Evolutionary conservation across 2,797 vertebrate species (phyloP), one percentile per base, ranked within the genome.

Genomic region (Otolemur crassicaudatus): DNA sequence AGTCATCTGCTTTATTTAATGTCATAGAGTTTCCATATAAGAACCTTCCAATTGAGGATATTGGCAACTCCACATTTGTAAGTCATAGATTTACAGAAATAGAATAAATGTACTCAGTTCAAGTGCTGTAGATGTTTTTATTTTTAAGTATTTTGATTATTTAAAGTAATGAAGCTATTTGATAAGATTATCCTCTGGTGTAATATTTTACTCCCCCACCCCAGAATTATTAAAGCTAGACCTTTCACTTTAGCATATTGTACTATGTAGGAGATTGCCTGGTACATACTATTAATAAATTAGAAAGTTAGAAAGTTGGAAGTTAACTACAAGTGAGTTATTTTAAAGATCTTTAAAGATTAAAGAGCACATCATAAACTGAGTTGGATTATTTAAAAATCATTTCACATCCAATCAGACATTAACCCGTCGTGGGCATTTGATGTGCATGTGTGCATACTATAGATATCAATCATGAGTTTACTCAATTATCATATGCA

Each of bases 1-100:
- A 98, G 84, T 99, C 99, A 0, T 99, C 98, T 0, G 99, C 99
- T 27, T 99, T 99, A 5, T 99, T 99, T 98, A 99, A 0, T 4
- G 99, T 99, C 95, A 99, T 99, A 27, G 99, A 99, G 98, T 99
- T 99, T 98, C 99, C 99, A 0, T 99, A 99, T 89, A 99, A 99
- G 98, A 99, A 99, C 86, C 98, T 99, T 96, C 95, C 92, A 5
- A 98, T 98, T 40, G 99, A 99, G 93, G 98, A 99, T 22, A 99
- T 99, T 29, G 98, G 98, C 56, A 99, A 99, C 97, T 98, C 98
- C 43, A 99, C 99, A 87, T 96, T 98, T 86, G 99, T 99, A 98
- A 98, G 99, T 97, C 0, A 34, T 40, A 49, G 43, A n/a, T 83
- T 89, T 85, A 49, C 46, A 65, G 49, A 53, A 37, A 14, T 69